Conservation (phyloP, 30 jellyfish, hydroid and myxozoan genomes). For the Cassiopea andromeda region DNA sequence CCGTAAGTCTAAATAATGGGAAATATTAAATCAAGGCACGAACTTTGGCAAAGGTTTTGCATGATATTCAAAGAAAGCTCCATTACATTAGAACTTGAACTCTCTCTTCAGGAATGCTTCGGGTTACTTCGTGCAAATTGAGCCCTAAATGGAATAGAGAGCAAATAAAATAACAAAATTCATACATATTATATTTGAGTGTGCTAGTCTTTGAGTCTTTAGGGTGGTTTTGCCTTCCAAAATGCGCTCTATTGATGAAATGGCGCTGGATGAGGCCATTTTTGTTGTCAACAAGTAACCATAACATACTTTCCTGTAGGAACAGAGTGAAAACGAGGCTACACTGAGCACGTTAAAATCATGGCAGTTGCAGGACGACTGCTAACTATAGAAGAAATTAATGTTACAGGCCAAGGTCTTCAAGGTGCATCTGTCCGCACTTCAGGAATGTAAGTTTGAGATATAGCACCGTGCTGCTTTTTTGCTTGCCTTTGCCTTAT, state of each 20-base stretch:
- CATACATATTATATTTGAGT: constrained; percentile 75
- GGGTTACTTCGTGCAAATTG: background rate
- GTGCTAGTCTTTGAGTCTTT: constrained; percentile 65
- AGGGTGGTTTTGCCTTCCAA: constrained; percentile 78
- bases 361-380: constrained; percentile 41
- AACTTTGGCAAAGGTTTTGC: no score
- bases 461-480: background rate
- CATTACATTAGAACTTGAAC: no score
- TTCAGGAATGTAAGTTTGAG: constrained; percentile 58
- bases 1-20: no score
- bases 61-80: no score
- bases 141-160: background rate
- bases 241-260: constrained; percentile 66
- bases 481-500: background rate
- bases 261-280: constrained; percentile 72
- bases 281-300: constrained; percentile 15
- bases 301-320: background rate
- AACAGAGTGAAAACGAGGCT: constrained; percentile 24
- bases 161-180: background rate
- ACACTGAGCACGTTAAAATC: background rate
- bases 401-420: constrained; percentile 17
- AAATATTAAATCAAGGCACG: no score
- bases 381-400: constrained; percentile 42
- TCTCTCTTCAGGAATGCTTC: background rate
- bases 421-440: constrained; percentile 51